Conservation (phyloP, 2,888 invertebrate genomes). For the Melikaiella ostensackeni region DNA sequence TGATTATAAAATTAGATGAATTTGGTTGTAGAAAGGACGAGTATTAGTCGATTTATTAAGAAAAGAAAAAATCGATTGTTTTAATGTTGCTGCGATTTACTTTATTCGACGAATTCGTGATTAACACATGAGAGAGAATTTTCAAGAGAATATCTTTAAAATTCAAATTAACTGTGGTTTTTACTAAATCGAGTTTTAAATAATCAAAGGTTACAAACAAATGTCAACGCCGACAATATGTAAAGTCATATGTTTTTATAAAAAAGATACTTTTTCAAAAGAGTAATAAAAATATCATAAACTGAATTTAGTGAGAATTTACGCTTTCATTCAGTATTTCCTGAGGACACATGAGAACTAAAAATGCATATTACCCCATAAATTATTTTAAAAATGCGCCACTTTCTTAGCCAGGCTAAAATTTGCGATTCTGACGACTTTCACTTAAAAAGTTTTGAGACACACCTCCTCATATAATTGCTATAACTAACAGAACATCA, state of each 20-base stretch:
- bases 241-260: not conserved
- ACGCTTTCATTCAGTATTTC: not conserved
- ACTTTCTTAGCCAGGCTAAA: conserved; percentile 23
- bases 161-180: no score
- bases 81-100: no score
- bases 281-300: not conserved
- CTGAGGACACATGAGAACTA: not conserved
- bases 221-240: not conserved
- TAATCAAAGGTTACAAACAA: no score
- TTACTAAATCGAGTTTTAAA: no score
- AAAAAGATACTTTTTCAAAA: not conserved
- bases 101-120: no score
- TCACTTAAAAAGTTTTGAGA: conserved; percentile 13
- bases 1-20: not conserved
- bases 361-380: not conserved
- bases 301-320: not conserved
- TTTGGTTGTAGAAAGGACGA: no score
- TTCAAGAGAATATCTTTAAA: no score
- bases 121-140: no score
- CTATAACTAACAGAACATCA: not conserved
- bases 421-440: conserved; percentile 4
- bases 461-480: not conserved
- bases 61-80: no score
- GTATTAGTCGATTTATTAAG: no score
- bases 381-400: conserved; percentile 13